These are phyloP conservation scores for Abrostola triplasia DNA, from an alignment of 2,888 invertebrate species.

Conservation along the genomic window DNA sequence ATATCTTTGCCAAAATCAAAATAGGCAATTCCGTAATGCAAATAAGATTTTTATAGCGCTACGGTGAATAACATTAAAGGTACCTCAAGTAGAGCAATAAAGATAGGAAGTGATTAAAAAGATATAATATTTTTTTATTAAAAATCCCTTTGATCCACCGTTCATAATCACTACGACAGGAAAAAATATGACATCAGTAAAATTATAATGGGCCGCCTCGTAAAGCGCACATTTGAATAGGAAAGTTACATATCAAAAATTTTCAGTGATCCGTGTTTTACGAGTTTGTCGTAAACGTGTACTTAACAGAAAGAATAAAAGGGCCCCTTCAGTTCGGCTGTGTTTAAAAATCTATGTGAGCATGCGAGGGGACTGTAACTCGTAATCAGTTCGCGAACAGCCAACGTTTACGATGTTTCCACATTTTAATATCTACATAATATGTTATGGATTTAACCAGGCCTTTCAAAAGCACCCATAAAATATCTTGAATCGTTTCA, in stretches of 20 bases:
- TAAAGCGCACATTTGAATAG: conserved; percentile 87
- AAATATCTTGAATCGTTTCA: conserved; percentile 48
- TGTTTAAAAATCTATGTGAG: conserved; percentile 75
- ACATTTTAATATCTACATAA: conserved; percentile 64
- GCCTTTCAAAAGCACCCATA: conserved; percentile 44
- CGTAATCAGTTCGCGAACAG: conserved; percentile 72
- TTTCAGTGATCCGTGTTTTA: conserved; percentile 88
- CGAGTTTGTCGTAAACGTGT: conserved; percentile 87
- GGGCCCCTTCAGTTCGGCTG: conserved; percentile 72
- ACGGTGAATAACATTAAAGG: conserved; percentile 75
- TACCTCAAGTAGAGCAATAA: conserved; percentile 66
- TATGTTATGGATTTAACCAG: conserved; percentile 54
- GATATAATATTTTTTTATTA: conserved; percentile 79
- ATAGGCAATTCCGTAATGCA: conserved; percentile 56
- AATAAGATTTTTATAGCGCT: conserved; percentile 65
- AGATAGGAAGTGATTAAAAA: conserved; percentile 86
- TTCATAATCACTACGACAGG: conserved; percentile 80
- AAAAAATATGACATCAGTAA: conserved; percentile 86
- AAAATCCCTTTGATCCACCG: conserved; percentile 82
- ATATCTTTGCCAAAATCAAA: conserved; percentile 50
- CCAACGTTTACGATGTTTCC: conserved; percentile 62
- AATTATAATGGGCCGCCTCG: conserved; percentile 85
- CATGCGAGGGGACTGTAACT: conserved; percentile 66
- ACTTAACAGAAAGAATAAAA: conserved; percentile 83
- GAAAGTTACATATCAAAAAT: conserved; percentile 88